Conservation (phyloP, 2,888 invertebrate genomes). For the Rotaria sp. region DNA sequence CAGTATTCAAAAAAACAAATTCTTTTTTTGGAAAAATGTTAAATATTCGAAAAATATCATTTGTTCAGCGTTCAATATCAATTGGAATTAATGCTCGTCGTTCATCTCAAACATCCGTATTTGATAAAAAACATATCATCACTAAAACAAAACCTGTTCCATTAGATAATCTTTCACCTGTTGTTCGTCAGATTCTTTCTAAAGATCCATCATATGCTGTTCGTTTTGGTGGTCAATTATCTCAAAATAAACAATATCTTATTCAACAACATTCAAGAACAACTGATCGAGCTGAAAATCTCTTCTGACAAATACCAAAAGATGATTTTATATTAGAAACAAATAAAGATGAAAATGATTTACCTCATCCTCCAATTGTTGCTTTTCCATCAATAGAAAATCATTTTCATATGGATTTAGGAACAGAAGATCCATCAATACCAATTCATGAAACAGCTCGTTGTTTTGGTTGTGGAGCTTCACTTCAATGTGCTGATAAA, state of each 20-base stretch:
- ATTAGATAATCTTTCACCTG: constrained; percentile 6
- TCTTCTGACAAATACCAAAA: neutral
- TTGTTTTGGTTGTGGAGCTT: constrained; percentile 80
- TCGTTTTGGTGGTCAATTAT: constrained; percentile 28
- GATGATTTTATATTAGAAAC: neutral
- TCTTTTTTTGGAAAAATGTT: neutral
- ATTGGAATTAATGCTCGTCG: neutral
- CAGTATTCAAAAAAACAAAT: neutral
- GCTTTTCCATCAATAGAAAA: neutral
- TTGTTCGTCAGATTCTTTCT: neutral
- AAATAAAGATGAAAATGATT: constrained; percentile 2
- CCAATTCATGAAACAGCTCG: constrained; percentile 60
- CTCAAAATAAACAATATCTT: neutral
- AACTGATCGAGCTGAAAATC: neutral
- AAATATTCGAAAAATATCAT: neutral
- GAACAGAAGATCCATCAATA: constrained; percentile 56
- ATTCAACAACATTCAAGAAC: neutral
- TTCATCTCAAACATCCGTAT: neutral
- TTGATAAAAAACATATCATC: neutral
- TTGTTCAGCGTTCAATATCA: neutral
- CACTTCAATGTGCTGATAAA: constrained; percentile 64
- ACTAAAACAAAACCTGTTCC: neutral
- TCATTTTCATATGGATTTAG: constrained; percentile 57
- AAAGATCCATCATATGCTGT: constrained; percentile 23
- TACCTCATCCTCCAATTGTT: constrained; percentile 7